phyloP scores from a whole-genome alignment of 2,888 invertebrate species.

The Hipparchia sbordonii region DNA sequence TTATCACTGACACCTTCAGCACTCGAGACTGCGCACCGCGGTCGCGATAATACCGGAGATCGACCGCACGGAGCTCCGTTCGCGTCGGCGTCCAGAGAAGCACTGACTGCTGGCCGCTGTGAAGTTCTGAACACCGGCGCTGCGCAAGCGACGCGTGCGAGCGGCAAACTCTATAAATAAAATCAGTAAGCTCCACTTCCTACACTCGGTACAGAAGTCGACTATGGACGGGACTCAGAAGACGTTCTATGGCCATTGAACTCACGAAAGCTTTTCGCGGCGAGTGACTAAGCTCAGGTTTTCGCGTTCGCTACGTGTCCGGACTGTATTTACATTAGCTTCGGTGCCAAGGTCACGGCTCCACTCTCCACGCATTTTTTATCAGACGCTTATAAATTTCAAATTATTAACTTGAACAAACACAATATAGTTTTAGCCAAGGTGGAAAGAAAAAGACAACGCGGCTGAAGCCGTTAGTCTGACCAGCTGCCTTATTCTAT shows the following conservation, averaged over 20 bases:
- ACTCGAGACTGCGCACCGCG: conserved; percentile 58
- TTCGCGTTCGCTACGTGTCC: conserved; percentile 46
- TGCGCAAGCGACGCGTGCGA: conserved; percentile 55
- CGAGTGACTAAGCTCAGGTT: conserved; percentile 54
- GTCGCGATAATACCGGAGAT: conserved; percentile 42
- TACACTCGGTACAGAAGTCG: conserved; percentile 56
- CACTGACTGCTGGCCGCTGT: conserved; percentile 50
- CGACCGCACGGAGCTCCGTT: conserved; percentile 55
- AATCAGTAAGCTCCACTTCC: conserved; percentile 65
- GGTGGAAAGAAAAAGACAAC: no score
- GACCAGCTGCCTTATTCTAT: no score
- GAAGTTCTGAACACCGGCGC: conserved; percentile 42
- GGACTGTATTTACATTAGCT: conserved; percentile 43
- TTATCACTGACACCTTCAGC: conserved; percentile 70
- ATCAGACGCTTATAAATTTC: neutral
- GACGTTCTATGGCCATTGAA: conserved; percentile 79
- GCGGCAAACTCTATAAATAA: conserved; percentile 69
- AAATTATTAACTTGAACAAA: neutral
- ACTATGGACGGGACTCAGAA: conserved; percentile 55
- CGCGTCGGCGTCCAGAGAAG: conserved; percentile 56
- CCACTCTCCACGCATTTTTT: neutral
- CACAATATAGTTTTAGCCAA: no score
- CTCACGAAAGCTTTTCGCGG: conserved; percentile 69
- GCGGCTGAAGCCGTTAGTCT: no score
- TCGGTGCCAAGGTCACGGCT: conserved; percentile 58